Base-by-base conservation (phyloP, 2,797 vertebrate species). In the Phoebastria nigripes region DNA sequence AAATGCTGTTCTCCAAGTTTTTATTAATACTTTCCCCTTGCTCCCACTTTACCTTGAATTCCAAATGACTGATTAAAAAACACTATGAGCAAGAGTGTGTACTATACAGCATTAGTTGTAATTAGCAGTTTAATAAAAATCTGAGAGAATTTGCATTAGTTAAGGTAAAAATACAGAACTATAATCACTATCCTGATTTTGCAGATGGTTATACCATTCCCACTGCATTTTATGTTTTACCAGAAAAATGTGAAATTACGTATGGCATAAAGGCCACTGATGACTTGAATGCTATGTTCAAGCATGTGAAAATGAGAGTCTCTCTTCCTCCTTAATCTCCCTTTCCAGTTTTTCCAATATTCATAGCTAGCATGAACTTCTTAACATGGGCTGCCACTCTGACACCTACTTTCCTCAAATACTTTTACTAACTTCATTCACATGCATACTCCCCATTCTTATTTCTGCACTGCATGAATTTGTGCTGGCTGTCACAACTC, bases 61-160 rank as follows among this genome's bases (percentile, higher is more conserved):
- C 66, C 47, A 80, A 72, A 87, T 87, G 35, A 42, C 49, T 77
- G n/a, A 87, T 84, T 76, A 67, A 87, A 93, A 84, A 37, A 7
- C 24, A 31, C 54, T 67, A 15, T 79, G 52, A 63, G 20, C 63
- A 89, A 41, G 33, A 76, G 41, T 33, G 8, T 47, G 25, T 39
- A 14, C 33, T 69, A 12, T 44, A 66, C 12, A 78, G 7, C 33
- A 66, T 49, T 90, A 82, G 20, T 39, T 86, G 35, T 47, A 94
- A 90, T 94, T 76, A 93, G 6, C 28, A 49, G 33, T 44, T 96
- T 76, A 82, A 81, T 86, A 93, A 55, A 90, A 95, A 55, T 76
- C 39, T 52, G 39, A 82, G 54, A 83, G 12, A 62, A 58, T 88
- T 78, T 91, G 46, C 42, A 62, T 79, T 90, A 79, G 13, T 59